Base-by-base conservation (phyloP, 2,113 vertebrate species). In the Tetrao urogallus region DNA sequence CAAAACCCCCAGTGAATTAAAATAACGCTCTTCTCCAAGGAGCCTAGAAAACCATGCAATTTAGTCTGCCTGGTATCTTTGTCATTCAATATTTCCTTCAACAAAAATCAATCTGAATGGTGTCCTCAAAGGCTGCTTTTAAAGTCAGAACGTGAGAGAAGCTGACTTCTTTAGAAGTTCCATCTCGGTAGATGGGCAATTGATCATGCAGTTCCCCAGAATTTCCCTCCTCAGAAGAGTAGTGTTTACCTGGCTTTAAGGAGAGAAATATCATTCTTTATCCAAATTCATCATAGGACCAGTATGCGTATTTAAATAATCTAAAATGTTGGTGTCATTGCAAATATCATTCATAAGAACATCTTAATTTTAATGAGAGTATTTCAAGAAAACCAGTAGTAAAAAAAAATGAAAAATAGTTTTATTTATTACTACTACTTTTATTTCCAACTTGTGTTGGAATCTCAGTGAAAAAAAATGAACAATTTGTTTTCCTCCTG, bases 211-310 rank as follows among this genome's bases (percentile, higher is more conserved):
- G 20, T 57, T 73, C n/a, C 42, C 36, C 13, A 45, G 11, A 79
- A 40, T n/a, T 66, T 80, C 17, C 38, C 5, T 4, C 67, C 11
- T 22, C 43, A 50, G 27, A 67, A 38, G 4, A 56, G 2, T 1
- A 58, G 27, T 64, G 15, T 42, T 85, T 45, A 17, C n/a, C n/a
- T 94, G 60, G 40, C 21, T 75, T 90, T 70, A 40, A 86, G 89
- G 25, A 65, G 66, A 67, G 60, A 25, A 3, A 1, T n/a, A 18
- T 79, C 22, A 25, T 38, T 77, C 57, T n/a, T 30, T 78, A 40
- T 7, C 71, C 48, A 85, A 66, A 52, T 30, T 60, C 27, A 40
- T 36, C 61, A 43, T 36, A 88, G 80, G 40, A 86, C 13, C 4
- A 27, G 16, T 20, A 38, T 28, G 21, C 57, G 9, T 24, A 16